Conservation (phyloP, 2,797 vertebrate species). For the Schizopygopsis pylzovi region DNA sequence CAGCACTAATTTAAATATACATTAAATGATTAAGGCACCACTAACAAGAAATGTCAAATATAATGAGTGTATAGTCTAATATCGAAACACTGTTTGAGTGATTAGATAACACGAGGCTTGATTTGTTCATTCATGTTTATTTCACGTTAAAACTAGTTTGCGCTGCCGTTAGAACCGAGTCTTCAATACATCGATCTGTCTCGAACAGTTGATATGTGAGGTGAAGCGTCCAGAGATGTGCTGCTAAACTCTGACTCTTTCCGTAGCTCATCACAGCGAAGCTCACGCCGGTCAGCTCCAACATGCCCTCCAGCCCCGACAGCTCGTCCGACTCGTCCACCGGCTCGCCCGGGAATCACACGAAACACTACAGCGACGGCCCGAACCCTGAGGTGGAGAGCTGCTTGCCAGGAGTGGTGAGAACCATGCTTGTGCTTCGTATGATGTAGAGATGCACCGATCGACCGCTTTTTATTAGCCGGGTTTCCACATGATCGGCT, state of each 20-base stretch:
- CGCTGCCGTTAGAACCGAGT: no score
- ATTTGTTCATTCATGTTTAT: no score
- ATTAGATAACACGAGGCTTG: no score
- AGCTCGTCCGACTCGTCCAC: slow-evolving; percentile 99
- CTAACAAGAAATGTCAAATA: no score
- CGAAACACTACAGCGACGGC: slow-evolving; percentile 96
- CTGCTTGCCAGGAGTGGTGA: slow-evolving; percentile 97
- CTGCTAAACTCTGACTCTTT: neutral
- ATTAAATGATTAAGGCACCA: no score
- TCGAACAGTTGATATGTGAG: neutral
- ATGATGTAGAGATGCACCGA: neutral
- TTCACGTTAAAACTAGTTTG: no score
- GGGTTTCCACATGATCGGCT: no score
- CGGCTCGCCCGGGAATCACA: slow-evolving; percentile 96
- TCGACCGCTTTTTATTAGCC: no score
- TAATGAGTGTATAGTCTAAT: no score
- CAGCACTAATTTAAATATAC: no score
- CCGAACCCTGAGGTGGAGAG: slow-evolving; percentile 98
- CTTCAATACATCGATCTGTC: no score
- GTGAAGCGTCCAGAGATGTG: neutral
- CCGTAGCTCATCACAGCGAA: slow-evolving; percentile 94
- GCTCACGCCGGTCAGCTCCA: slow-evolving; percentile 97
- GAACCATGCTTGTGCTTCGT: slow-evolving; percentile 56
- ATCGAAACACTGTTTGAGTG: no score
- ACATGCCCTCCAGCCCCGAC: slow-evolving; percentile 99